Evolutionary conservation across 1,140 invertebrate species (phyloP).

Genomic region (Dryas iulia): DNA sequence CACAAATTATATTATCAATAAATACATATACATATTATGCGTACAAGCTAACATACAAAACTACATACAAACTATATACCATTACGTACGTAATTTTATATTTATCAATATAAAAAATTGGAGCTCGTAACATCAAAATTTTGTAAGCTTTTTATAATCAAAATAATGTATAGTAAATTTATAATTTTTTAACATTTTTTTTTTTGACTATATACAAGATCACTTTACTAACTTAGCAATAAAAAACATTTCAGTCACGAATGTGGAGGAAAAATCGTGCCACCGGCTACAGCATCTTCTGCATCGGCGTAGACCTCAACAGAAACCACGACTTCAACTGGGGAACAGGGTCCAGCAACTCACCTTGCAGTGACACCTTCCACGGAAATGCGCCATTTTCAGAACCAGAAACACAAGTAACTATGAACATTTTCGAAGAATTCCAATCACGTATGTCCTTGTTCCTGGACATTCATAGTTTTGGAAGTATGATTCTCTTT

Average conservation of each 20-base stretch:
- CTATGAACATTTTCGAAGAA: slow-evolving; percentile 63
- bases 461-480: slow-evolving; percentile 83
- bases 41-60: no score
- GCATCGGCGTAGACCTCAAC: slow-evolving; percentile 83
- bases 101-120: no score
- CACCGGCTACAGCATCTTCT: slow-evolving; percentile 43
- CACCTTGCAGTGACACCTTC: slow-evolving; percentile 85
- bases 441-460: slow-evolving; percentile 68
- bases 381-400: slow-evolving; percentile 85
- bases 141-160: no score
- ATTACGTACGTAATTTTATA: no score
- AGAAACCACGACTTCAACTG: slow-evolving; percentile 83
- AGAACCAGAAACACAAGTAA: slow-evolving; percentile 83
- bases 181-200: no score
- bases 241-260: slow-evolving; percentile 51
- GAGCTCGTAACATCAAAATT: no score
- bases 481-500: slow-evolving; percentile 83
- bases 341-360: slow-evolving; percentile 59
- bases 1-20: no score
- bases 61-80: no score
- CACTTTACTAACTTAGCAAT: no score
- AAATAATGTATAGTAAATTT: no score
- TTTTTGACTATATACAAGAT: no score
- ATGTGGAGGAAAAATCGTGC: slow-evolving; percentile 84
- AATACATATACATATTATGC: no score